A percentile compares a stretch with the other conserved stretches of the same genome.
These are phyloP conservation scores for Pseudopleuronectes americanus DNA, from an alignment of 2,797 vertebrate genomes.

Conservation along the genomic window DNA sequence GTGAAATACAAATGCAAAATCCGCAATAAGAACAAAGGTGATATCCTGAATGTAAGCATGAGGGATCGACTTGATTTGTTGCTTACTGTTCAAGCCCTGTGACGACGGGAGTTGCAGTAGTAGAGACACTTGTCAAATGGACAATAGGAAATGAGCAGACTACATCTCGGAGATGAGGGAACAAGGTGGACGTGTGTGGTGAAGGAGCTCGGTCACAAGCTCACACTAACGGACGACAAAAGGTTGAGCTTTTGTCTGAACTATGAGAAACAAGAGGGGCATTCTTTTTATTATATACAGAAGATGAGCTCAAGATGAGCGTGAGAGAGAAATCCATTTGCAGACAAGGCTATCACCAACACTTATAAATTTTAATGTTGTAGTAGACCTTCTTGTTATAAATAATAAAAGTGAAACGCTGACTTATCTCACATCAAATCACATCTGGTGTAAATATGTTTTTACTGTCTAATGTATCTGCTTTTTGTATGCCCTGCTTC, in stretches of 20 bases:
- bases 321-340: background rate
- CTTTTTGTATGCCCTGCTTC: too few relatives aligned
- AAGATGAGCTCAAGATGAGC: too few relatives aligned
- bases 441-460: background rate
- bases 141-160: slow-evolving; percentile 29
- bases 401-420: background rate
- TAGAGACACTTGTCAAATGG: slow-evolving; percentile 32
- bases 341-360: background rate
- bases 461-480: background rate
- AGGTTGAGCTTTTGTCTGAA: too few relatives aligned
- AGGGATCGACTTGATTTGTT: slow-evolving; percentile 16
- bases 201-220: background rate
- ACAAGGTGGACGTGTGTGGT: slow-evolving; percentile 13
- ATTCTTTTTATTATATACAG: too few relatives aligned
- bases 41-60: background rate
- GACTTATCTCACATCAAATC: background rate
- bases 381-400: background rate
- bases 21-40: too few relatives aligned
- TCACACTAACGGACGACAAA: too few relatives aligned
- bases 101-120: background rate
- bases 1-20: background rate
- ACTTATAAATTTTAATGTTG: background rate
- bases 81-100: background rate
- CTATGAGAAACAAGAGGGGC: too few relatives aligned
- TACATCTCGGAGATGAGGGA: slow-evolving; percentile 31